Percentiles rank a stretch among this genome's conserved stretches.
phyloP scores from a whole-genome alignment of 2,888 invertebrate genomes.

The Esperia sulphurella region DNA sequence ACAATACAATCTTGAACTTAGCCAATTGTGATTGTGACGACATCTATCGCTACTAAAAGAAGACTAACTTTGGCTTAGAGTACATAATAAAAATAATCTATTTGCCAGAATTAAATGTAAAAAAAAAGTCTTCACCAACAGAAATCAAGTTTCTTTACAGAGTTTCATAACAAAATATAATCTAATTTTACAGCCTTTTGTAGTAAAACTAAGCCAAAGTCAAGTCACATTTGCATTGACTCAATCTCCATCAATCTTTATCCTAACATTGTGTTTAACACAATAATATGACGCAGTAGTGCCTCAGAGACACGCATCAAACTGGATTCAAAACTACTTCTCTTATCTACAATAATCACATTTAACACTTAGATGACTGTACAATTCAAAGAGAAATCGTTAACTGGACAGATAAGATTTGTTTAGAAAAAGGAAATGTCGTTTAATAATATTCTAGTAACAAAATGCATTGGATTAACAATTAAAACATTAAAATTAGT shows the following conservation, averaged over 20 bases:
- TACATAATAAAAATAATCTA: background rate
- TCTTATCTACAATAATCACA: constrained; percentile 7
- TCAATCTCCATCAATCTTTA: constrained; percentile 12
- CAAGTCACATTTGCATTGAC: background rate
- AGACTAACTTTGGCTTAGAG: background rate
- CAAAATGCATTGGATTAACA: no score
- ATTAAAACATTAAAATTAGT: no score
- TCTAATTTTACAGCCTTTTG: background rate
- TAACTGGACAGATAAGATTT: background rate
- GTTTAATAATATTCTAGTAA: no score
- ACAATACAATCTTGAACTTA: constrained; percentile 15
- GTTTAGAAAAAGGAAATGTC: background rate
- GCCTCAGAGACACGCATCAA: constrained; percentile 16
- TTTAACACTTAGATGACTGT: constrained; percentile 4
- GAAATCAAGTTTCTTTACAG: background rate
- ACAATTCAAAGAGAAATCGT: background rate
- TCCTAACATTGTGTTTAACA: constrained; percentile 39
- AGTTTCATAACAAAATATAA: background rate
- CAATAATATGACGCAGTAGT: constrained; percentile 33
- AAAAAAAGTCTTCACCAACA: no score
- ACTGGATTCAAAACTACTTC: background rate
- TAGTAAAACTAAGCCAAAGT: constrained; percentile 3
- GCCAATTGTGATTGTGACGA: constrained; percentile 36
- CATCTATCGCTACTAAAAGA: constrained; percentile 17
- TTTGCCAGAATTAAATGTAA: no score